Conservation (phyloP, 1,140 invertebrate genomes). For the Magallana angulata region DNA sequence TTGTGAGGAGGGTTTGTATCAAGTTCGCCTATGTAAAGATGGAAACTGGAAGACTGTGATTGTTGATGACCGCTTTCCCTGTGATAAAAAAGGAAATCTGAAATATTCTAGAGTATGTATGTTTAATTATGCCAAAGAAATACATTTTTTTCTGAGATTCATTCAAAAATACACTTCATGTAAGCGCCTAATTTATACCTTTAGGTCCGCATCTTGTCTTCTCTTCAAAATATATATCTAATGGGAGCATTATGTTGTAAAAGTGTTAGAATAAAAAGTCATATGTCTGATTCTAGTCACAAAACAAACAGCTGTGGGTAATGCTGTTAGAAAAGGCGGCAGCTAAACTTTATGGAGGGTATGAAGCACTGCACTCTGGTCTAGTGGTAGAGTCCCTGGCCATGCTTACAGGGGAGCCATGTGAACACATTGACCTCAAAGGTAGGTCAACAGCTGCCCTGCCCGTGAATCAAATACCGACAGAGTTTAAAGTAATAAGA, state of each 20-base stretch:
- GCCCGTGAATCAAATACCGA: no score
- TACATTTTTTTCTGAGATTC: no score
- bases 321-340: conserved; percentile 98
- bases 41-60: conserved; percentile 47
- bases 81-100: conserved; percentile 25
- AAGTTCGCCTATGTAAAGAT: conserved; percentile 46
- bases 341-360: conserved; percentile 97
- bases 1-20: conserved; percentile 37
- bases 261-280: no score
- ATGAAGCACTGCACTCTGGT: conserved; percentile 95
- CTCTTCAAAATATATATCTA: no score
- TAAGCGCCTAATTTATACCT: no score
- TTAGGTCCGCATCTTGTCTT: no score
- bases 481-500: no score
- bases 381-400: conserved; percentile 95
- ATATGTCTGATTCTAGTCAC: conserved; percentile 72
- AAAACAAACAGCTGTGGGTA: conserved; percentile 89
- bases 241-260: no score
- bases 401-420: conserved; percentile 88
- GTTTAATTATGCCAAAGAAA: no score
- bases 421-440: conserved; percentile 80
- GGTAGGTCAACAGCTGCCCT: neutral
- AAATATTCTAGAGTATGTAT: conserved; percentile 39
- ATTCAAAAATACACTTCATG: no score
- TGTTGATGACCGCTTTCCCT: conserved; percentile 44